Percentiles rank a stretch among this genome's conserved stretches.
phyloP scores from a whole-genome alignment of 2,797 vertebrate genomes.

The Cryptoprocta ferox region DNA sequence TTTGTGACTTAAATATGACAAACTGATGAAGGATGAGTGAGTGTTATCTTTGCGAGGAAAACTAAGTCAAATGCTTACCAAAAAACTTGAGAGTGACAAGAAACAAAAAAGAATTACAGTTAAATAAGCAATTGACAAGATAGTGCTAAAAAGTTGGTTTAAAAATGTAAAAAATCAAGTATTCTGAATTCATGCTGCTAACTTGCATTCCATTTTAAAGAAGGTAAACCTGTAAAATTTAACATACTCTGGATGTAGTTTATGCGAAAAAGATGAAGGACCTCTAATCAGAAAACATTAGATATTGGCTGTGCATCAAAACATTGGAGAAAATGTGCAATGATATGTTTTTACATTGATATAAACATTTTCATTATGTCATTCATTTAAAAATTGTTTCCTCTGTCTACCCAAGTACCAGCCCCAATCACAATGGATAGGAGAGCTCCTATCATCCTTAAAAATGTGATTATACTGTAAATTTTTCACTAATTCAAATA shows the following conservation, averaged over 20 bases:
- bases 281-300: background rate
- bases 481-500: background rate
- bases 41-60: conserved; percentile 6
- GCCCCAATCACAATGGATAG: background rate
- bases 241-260: background rate
- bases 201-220: background rate
- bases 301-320: background rate
- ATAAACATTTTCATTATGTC: background rate
- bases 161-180: background rate
- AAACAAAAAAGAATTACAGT: background rate
- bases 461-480: background rate
- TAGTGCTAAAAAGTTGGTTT: background rate
- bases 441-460: background rate
- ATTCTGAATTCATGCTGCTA: background rate
- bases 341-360: background rate
- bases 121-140: background rate
- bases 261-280: background rate
- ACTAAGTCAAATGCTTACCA: background rate
- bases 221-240: background rate
- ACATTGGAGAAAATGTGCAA: background rate
- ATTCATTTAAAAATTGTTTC: background rate
- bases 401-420: background rate
- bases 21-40: background rate
- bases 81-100: background rate
- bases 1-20: conserved; percentile 13